These are phyloP conservation scores for Trypoxylon attenuatum DNA, from an alignment of 2,888 invertebrate species.

Conservation along the genomic window DNA sequence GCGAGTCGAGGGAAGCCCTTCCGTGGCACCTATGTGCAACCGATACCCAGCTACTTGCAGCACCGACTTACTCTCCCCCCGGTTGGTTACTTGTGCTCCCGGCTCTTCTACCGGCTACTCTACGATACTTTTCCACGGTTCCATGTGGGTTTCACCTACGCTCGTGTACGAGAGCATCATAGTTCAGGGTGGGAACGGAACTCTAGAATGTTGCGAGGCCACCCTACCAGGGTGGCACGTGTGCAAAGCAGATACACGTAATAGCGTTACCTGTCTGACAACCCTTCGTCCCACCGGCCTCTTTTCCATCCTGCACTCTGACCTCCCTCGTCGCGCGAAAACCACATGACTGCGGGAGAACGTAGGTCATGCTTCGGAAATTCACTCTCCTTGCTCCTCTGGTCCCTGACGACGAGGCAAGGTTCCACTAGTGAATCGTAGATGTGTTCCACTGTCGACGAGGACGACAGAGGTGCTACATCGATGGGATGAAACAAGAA, in stretches of 20 bases:
- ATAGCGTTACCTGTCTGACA: conserved; percentile 48
- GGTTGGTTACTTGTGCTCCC: conserved; percentile 23
- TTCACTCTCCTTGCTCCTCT: neutral
- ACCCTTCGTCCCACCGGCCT: conserved; percentile 39
- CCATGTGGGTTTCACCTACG: conserved; percentile 47
- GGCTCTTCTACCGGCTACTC: conserved; percentile 10
- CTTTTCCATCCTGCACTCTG: conserved; percentile 31
- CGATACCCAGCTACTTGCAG: conserved; percentile 60
- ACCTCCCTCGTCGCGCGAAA: conserved; percentile 32
- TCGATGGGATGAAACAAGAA: no score
- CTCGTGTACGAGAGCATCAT: conserved; percentile 25
- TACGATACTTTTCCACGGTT: conserved; percentile 42
- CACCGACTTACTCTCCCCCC: conserved; percentile 31
- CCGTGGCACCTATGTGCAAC: conserved; percentile 58
- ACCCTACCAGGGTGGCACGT: conserved; percentile 34
- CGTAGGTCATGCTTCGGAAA: neutral
- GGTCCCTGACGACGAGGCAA: no score
- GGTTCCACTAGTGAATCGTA: no score
- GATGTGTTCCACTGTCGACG: no score
- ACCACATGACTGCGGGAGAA: neutral
- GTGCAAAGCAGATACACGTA: conserved; percentile 47
- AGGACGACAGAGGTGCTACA: no score
- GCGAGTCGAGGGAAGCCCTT: conserved; percentile 61
- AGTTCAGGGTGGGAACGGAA: conserved; percentile 31
- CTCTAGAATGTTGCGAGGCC: conserved; percentile 26